These are phyloP conservation scores for Protobothrops mucrosquamatus DNA, from an alignment of 2,113 vertebrate species.

Conservation along the genomic window DNA sequence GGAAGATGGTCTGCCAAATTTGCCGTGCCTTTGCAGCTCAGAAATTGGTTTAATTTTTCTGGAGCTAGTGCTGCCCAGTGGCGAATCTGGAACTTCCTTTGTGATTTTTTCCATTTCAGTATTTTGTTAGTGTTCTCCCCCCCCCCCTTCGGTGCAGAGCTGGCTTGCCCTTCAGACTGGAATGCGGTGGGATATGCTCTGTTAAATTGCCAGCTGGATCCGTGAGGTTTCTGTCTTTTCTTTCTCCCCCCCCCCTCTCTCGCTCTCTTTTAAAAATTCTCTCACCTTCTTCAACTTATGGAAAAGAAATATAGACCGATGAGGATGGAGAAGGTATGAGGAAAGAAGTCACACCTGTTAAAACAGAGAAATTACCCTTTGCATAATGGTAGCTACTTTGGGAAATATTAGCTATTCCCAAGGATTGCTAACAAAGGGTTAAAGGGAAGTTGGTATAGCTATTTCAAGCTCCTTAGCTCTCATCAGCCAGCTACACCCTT, in stretches of 20 bases:
- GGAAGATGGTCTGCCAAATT: background rate
- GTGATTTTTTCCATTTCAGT: slow-evolving; percentile 64
- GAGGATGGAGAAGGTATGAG: slow-evolving; percentile 48
- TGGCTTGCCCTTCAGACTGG: slow-evolving; percentile 64
- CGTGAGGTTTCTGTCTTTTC: slow-evolving; percentile 7
- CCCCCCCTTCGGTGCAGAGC: slow-evolving; percentile 4
- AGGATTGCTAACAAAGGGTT: too few species aligned
- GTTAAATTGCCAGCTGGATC: slow-evolving; percentile 61
- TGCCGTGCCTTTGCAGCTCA: background rate
- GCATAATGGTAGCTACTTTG: slow-evolving; percentile 9
- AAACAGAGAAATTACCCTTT: slow-evolving; percentile 28
- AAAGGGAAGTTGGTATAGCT: too few species aligned
- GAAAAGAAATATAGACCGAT: slow-evolving; percentile 61
- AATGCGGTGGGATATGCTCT: slow-evolving; percentile 50
- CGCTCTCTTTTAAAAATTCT: background rate
- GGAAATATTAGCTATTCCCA: slow-evolving; percentile 32
- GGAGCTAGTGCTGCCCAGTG: slow-evolving; percentile 11
- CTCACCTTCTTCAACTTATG: background rate
- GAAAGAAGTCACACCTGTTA: slow-evolving; percentile 25
- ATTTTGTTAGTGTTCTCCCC: background rate
- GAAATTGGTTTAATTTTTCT: slow-evolving; percentile 30
- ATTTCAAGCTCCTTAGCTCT: too few species aligned
- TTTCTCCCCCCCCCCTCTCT: slow-evolving; percentile 15
- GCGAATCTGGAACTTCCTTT: slow-evolving; percentile 43
- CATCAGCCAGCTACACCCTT: too few species aligned